Evolutionary conservation across 2,113 vertebrate species (phyloP).

Genomic region (Larimichthys polyactis): DNA sequence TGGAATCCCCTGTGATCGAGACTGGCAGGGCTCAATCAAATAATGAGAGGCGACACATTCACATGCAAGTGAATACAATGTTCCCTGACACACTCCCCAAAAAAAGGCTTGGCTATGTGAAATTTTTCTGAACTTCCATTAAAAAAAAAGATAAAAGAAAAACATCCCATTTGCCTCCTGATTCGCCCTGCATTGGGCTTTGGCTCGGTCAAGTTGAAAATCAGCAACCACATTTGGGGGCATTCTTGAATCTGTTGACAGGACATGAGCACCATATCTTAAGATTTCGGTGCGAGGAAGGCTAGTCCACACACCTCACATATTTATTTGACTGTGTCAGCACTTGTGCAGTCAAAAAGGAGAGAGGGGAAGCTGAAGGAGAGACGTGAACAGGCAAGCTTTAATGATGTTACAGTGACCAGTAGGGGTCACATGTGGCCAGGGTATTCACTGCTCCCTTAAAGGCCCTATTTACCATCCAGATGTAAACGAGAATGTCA

Average conservation of each 20-base stretch:
- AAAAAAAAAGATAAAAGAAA: slow-evolving; percentile 37
- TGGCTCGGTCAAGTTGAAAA: slow-evolving; percentile 54
- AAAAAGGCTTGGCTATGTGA: slow-evolving; percentile 73
- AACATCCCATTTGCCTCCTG: slow-evolving; percentile 62
- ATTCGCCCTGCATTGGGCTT: slow-evolving; percentile 71
- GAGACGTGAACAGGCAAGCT: background rate
- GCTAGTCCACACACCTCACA: slow-evolving; percentile 18
- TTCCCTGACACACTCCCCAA: slow-evolving; percentile 55
- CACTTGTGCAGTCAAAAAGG: slow-evolving; percentile 39
- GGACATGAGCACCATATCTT: slow-evolving; percentile 46
- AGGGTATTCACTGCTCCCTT: slow-evolving; percentile 2
- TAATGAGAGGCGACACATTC: slow-evolving; percentile 69
- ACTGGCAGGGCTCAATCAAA: slow-evolving; percentile 77
- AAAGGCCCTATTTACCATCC: background rate
- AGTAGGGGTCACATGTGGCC: slow-evolving; percentile 66
- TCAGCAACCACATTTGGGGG: slow-evolving; percentile 44
- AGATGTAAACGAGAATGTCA: slow-evolving; percentile 4
- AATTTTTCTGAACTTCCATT: slow-evolving; percentile 72
- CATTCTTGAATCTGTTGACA: slow-evolving; percentile 45
- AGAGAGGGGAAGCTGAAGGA: slow-evolving; percentile 8
- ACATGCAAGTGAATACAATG: slow-evolving; percentile 69
- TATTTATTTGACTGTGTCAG: slow-evolving; percentile 55
- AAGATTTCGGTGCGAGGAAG: slow-evolving; percentile 50
- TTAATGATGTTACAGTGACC: slow-evolving; percentile 31
- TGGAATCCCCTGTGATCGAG: slow-evolving; percentile 59